Base-by-base conservation (phyloP, 53 echinoderm and acorn worm species). In the Glandiceps talaboti region DNA sequence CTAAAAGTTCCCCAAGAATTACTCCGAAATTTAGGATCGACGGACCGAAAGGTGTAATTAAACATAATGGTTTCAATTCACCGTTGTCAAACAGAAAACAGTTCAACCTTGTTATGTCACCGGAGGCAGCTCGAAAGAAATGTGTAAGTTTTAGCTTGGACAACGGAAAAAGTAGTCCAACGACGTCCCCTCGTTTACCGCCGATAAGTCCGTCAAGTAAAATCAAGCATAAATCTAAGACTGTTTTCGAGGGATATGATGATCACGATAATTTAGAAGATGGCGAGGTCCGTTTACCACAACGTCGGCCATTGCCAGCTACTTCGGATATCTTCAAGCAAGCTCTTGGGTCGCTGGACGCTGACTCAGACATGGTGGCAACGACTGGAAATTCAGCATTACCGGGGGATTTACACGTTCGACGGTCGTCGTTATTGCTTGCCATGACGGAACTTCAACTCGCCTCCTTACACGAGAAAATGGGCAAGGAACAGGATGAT, bases 331-430 rank as follows among this genome's bases (percentile, higher is more conserved):
- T 87, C 1, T 87, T 87, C 32, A 83, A 87, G 32, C 75, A 87
- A 30, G 87, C 87, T 28, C 80, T 87, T 14, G 26, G 28, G 12
- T 29, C 33, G 76, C 0, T 87, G 80, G 64, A 45, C 6, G 64
- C 33, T 1, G 83, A 33, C 73, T 29, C 85, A 0, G 79, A 76
- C 20, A 33, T 75, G 33, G n/a, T 76, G 0, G 32, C 79, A 26
- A 27, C 80, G 72, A 28, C 28, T 26, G 76, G 83, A 31, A 27
- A 1, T 1, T 33, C 30, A 33, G 76, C 74, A 28, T 73, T 83
- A 28, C 87, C 87, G 14, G 87, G 87, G 0, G 83, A 87, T 32
- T 80, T 87, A 0, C 87, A 87, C 26, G 73, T 87, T 45, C 64
- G 87, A 31, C 73, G 87, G 25, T 80, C 87, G 14, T 83, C 83